Evolutionary conservation across 2,888 invertebrate genomes (phyloP), one percentile per base, ranked within the genome.

Genomic region (Mythimna pallens): DNA sequence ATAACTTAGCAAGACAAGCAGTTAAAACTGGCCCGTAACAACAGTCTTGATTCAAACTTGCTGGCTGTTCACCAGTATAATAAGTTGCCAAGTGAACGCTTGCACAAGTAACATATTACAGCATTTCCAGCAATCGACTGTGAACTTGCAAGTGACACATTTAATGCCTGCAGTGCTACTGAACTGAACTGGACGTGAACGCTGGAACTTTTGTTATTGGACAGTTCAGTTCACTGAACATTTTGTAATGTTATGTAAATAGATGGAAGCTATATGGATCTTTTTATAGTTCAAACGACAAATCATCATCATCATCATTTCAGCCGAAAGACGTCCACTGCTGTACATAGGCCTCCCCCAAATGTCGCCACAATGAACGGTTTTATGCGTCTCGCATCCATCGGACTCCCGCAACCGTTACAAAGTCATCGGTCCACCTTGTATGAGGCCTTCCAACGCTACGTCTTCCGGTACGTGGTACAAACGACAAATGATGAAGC

Each of bases 131-230:
- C 66, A 69, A 81, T 80, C 54, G 57, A 59, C 47, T 65, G n/a
- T 54, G 36, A 71, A 83, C 67, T 78, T 79, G 83, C 80, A 73
- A 66, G 70, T 74, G 77, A 78, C 82, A 77, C 62, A 72, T 76
- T 76, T 65, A 81, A 82, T 77, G 73, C 64, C 58, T 67, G 68
- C 63, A 55, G 30, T 17, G 68, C 47, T 62, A 63, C 59, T 59
- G 65, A 69, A 65, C 62, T 67, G 20, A 34, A 65, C 54, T 17
- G 43, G 62, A 65, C 73, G 30, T 20, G 74, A 58, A 20, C 30
- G 36, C 12, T 55, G 59, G 40, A 40, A 69, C 25, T 65, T 81
- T 61, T 73, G 80, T 61, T 64, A 62, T n/a, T 63, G 55, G 25
- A 34, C 0, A 54, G 30, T 52, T 57, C 12, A 40, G 40, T 43